These are phyloP conservation scores for Sturnira hondurensis DNA, from an alignment of 2,113 vertebrate species.

Conservation along the genomic window DNA sequence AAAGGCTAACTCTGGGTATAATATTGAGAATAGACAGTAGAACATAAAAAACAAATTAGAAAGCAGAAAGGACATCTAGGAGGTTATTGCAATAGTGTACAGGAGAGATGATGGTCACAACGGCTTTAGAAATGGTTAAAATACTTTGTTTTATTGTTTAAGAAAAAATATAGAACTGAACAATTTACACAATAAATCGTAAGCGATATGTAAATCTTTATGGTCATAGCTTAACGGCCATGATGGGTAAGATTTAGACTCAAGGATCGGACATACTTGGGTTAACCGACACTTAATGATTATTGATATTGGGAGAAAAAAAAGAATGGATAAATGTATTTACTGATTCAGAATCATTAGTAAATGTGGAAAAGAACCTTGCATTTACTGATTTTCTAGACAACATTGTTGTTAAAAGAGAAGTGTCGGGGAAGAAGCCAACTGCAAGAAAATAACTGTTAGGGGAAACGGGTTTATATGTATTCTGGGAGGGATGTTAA, in stretches of 20 bases:
- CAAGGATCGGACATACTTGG: not conserved
- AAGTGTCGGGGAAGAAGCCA: not conserved
- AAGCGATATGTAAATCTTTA: not conserved
- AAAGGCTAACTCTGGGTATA: not conserved
- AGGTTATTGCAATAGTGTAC: not conserved
- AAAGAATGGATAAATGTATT: not conserved
- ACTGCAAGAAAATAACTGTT: not conserved
- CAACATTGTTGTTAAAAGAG: not conserved
- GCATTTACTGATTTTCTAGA: not conserved
- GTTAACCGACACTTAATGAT: not conserved
- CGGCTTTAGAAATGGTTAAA: not conserved
- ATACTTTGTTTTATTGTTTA: not conserved
- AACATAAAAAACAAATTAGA: not conserved
- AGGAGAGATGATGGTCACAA: not conserved
- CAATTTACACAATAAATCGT: not conserved
- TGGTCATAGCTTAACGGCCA: not conserved
- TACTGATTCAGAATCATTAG: not conserved
- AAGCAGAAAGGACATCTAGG: not conserved
- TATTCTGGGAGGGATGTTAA: not conserved
- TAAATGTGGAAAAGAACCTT: not conserved
- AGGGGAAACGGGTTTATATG: not conserved
- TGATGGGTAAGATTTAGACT: not conserved
- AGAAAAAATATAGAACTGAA: not conserved
- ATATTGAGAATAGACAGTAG: not conserved
- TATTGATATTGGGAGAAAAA: not conserved